Evolutionary conservation across 1,140 invertebrate genomes (phyloP).

Genomic region (Lutraria rhynchaena): DNA sequence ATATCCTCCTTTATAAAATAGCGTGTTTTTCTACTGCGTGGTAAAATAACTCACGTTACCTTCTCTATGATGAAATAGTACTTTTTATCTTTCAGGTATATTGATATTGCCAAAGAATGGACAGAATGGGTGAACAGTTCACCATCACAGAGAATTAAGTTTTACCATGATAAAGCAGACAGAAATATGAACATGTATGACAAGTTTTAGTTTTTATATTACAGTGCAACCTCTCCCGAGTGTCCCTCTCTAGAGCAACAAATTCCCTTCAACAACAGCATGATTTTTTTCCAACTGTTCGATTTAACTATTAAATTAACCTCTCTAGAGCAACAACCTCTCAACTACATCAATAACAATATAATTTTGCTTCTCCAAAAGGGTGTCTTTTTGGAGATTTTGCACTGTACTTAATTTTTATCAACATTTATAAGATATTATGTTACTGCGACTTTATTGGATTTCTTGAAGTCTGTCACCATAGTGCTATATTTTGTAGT

Average conservation of each 20-base stretch:
- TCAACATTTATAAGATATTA: neutral
- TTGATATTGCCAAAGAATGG: conserved; percentile 75
- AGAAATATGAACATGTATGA: conserved; percentile 23
- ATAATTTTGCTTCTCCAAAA: too few relatives aligned
- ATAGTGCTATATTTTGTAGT: neutral
- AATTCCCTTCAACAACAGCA: too few relatives aligned
- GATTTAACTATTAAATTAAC: too few relatives aligned
- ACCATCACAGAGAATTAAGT: conserved; percentile 68
- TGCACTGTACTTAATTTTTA: neutral
- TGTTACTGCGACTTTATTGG: neutral
- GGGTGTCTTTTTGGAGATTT: neutral
- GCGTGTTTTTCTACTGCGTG: too few relatives aligned
- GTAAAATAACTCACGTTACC: too few relatives aligned
- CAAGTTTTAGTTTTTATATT: neutral
- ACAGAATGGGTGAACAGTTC: conserved; percentile 74
- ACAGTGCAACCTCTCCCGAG: too few relatives aligned
- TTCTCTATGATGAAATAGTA: neutral
- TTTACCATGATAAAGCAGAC: conserved; percentile 65
- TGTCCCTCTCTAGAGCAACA: too few relatives aligned
- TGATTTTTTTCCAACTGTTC: too few relatives aligned
- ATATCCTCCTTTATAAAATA: too few relatives aligned
- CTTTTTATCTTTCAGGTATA: conserved; percentile 64
- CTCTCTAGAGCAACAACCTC: too few relatives aligned
- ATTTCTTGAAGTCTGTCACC: neutral
- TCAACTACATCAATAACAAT: too few relatives aligned